phyloP scores from a whole-genome alignment of 2,113 vertebrate genomes.

The Syngnathus floridae region DNA sequence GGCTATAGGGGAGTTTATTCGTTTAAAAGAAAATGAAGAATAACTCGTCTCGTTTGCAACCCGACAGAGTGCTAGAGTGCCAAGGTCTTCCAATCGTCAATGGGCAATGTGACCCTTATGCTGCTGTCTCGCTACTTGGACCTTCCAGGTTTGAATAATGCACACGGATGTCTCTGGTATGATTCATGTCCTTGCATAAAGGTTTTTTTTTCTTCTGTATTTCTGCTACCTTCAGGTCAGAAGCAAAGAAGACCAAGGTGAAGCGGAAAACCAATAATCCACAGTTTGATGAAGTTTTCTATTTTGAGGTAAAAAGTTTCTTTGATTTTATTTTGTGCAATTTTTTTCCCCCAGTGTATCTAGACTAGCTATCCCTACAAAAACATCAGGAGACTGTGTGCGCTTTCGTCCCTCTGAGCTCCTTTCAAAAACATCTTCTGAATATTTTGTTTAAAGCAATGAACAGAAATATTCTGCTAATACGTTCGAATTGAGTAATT shows the following conservation, averaged over 20 bases:
- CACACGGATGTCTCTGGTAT: neutral
- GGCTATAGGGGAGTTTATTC: neutral
- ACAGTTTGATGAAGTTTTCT: conserved; percentile 97
- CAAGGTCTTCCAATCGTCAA: conserved; percentile 96
- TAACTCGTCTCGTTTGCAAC: conserved; percentile 5
- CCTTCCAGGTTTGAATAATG: conserved; percentile 79
- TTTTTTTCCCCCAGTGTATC: too few species aligned
- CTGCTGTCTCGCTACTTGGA: conserved; percentile 86
- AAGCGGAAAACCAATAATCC: conserved; percentile 97
- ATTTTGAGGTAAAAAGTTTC: conserved; percentile 84
- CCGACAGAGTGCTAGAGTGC: conserved; percentile 87
- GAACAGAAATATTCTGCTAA: neutral
- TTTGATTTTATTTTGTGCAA: neutral
- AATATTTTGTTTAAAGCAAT: neutral
- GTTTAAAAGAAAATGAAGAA: neutral
- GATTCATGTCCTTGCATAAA: neutral
- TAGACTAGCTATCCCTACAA: too few species aligned
- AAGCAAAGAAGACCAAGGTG: conserved; percentile 97
- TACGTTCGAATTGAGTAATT: neutral
- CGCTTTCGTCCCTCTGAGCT: neutral
- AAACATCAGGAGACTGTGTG: neutral
- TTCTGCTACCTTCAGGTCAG: conserved; percentile 73
- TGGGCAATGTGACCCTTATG: conserved; percentile 92
- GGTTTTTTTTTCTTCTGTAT: neutral
- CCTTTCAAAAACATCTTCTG: neutral